Evolutionary conservation across 2,888 invertebrate species (phyloP).

Genomic region (Diaphora mendica): DNA sequence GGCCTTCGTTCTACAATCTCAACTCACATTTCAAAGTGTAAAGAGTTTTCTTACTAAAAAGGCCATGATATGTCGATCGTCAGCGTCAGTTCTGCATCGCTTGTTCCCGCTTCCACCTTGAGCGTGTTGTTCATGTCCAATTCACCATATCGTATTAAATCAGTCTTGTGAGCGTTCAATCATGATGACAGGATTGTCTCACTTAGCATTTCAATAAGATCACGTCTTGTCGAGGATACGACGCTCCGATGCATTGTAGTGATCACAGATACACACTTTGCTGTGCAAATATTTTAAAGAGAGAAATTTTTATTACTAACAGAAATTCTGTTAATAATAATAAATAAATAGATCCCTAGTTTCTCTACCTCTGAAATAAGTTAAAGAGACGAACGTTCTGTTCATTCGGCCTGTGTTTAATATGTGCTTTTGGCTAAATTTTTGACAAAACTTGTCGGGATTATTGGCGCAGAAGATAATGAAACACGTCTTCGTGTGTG

Average conservation of each 20-base stretch:
- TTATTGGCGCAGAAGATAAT: no score
- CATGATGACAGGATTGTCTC: slow-evolving; percentile 29
- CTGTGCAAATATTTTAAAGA: not conserved
- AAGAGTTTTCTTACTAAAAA: not conserved
- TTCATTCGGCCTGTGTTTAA: not conserved
- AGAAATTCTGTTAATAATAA: no score
- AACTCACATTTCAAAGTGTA: not conserved
- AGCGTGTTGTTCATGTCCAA: slow-evolving; percentile 9
- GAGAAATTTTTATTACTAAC: no score
- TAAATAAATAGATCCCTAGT: not conserved
- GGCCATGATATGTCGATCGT: not conserved
- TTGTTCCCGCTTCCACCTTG: not conserved
- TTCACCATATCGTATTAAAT: slow-evolving; percentile 46
- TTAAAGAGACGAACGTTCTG: not conserved
- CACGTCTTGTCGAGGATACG: slow-evolving; percentile 7
- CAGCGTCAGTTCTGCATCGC: slow-evolving; percentile 6
- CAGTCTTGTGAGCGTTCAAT: slow-evolving; percentile 38
- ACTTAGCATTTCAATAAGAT: slow-evolving; percentile 47
- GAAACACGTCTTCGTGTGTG: no score
- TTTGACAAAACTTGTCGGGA: not conserved
- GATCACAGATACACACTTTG: not conserved
- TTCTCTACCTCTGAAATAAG: no score
- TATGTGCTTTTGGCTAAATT: not conserved
- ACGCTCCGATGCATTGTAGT: slow-evolving; percentile 21
- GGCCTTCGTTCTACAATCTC: not conserved